Evolutionary conservation across 92 coral and sea anemone genomes (phyloP), one percentile per base, ranked within the genome.

Genomic region (Parazoanthus atlanticus): DNA sequence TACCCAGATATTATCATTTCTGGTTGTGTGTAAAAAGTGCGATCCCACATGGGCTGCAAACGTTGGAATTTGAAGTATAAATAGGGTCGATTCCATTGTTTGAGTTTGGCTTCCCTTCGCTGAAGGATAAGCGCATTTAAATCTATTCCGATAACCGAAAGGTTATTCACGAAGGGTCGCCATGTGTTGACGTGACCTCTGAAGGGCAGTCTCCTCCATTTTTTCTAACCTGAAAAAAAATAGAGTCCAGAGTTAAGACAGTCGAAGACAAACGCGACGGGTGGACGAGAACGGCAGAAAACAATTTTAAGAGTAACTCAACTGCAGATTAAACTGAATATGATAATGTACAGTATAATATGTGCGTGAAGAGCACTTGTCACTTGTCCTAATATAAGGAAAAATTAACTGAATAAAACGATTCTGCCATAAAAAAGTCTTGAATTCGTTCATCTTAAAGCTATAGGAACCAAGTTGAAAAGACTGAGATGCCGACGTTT

Each of bases 121-220:
- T 94, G 96, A 94, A 94, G 96, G 96, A 84, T 47, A 94, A 94
- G 96, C 95, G 96, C 96, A 94, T 94, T 94, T 94, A 94, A 94
- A 92, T 94, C 95, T 94, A 91, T 92, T 89, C 94, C 87, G 25
- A 86, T 90, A 89, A 80, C 84, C 92, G 96, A 92, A 86, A 92
- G 96, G 91, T 89, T 92, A 86, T 75, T 46, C 43, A 92, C 87
- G 92, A 33, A 85, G 95, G 96, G 96, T 94, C 79, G 95, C 93
- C 96, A 83, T 90, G 36, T 84, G 46, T 34, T 88, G 93, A 90
- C 93, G 90, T 90, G 96, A 94, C 95, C 96, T 94, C 89, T 91
- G 95, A 89, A 91, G 61, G 93, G 93, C 96, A 94, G 96, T 94
- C 96, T 89, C 96, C 96, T 92, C 96, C 70, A 61, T 61, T 89